These are phyloP conservation scores for Lobophora halterata DNA, from an alignment of 2,888 invertebrate species.

Conservation along the genomic window DNA sequence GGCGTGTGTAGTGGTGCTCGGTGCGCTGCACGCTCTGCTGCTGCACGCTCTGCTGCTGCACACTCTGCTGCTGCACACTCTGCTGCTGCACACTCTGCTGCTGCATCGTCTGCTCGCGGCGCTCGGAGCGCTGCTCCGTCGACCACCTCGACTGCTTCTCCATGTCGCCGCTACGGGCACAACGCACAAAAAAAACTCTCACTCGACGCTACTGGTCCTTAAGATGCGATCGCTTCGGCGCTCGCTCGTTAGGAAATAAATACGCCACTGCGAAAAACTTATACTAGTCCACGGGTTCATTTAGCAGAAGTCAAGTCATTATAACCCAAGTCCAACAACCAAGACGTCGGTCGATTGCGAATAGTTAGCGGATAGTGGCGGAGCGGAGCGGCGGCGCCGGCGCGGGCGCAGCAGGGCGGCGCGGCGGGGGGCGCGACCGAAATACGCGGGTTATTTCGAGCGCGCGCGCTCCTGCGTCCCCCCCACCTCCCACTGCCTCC, in stretches of 20 bases:
- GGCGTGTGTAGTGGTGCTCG: constrained; percentile 87
- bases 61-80: constrained; percentile 88
- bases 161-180: constrained; percentile 82
- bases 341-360: constrained; percentile 97
- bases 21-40: constrained; percentile 79
- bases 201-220: constrained; percentile 73
- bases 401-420: constrained; percentile 48
- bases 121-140: constrained; percentile 72
- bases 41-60: constrained; percentile 81
- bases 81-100: constrained; percentile 77
- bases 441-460: constrained; percentile 78
- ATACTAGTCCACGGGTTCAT: constrained; percentile 80
- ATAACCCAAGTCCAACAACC: constrained; percentile 87
- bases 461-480: constrained; percentile 61
- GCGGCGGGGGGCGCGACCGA: constrained; percentile 61
- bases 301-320: constrained; percentile 90
- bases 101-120: constrained; percentile 64
- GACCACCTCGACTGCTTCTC: constrained; percentile 85
- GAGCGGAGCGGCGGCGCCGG: constrained; percentile 48
- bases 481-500: constrained; percentile 37
- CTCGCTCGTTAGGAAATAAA: constrained; percentile 59
- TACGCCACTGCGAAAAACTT: constrained; percentile 76
- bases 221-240: constrained; percentile 58
- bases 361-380: constrained; percentile 92
- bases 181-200: constrained; percentile 74